These are phyloP conservation scores for Sarcophaga peregrina DNA, from an alignment of 1,140 invertebrate species.

Conservation along the genomic window DNA sequence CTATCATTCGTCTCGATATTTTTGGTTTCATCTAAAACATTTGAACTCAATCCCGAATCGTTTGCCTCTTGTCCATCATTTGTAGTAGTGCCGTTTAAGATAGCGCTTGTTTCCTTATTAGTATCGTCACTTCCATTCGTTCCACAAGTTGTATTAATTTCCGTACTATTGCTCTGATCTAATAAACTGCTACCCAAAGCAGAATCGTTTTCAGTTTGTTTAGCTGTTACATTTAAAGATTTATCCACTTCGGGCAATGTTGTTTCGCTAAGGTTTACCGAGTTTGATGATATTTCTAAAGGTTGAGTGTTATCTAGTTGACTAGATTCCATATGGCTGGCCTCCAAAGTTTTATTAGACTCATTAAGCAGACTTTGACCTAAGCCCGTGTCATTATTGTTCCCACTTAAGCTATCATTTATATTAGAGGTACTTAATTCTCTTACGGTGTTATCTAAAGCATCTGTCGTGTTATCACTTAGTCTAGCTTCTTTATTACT, in stretches of 20 bases:
- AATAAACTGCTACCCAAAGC: slow-evolving; percentile 40
- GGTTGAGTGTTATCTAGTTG: background rate
- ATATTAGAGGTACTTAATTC: background rate
- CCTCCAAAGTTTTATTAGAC: background rate
- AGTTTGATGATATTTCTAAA: background rate
- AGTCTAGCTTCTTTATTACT: background rate
- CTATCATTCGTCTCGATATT: background rate
- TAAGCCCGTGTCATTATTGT: slow-evolving; percentile 18
- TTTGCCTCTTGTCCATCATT: background rate
- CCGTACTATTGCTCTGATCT: background rate
- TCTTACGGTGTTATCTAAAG: background rate
- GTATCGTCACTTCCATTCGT: background rate
- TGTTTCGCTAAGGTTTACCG: background rate
- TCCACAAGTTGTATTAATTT: background rate
- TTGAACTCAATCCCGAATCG: background rate
- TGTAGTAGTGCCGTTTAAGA: background rate
- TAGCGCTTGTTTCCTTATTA: background rate
- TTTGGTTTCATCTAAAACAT: background rate
- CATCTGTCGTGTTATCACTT: background rate
- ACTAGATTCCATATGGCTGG: background rate
- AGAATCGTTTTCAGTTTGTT: slow-evolving; percentile 37
- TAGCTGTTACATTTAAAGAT: background rate
- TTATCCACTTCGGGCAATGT: background rate
- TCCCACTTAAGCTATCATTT: background rate
- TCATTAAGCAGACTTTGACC: background rate